Base-by-base conservation (phyloP, 92 coral and sea anemone species). In the Actinernus sp. region DNA sequence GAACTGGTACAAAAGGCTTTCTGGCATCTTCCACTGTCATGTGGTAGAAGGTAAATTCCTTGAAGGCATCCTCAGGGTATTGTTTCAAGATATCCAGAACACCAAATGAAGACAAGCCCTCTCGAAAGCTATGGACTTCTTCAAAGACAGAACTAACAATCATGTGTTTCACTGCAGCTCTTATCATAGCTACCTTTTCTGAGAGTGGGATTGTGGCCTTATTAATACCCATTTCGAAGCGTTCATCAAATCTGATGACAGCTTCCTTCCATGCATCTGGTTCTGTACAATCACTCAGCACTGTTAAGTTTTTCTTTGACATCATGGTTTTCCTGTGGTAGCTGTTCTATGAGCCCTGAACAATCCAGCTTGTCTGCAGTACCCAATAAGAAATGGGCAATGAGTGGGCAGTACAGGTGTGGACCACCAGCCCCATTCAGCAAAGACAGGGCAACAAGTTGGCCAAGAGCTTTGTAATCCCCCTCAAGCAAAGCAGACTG, bases 11-110 rank as follows among this genome's bases (percentile, higher is more conserved):
- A 63, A 84, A 84, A 46, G 74, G 69, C 13, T 50, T 63, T 65
- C 69, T 84, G 11, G 52, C 84, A 38, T 76, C 69, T 17, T 84
- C 84, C 8, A 65, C 39, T n/a, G n/a, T n/a, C n/a, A n/a, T n/a
- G n/a, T n/a, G n/a, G n/a, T n/a, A n/a, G n/a, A n/a, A 36, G 37
- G 57, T 43, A 28, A 77, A 44, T 22, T 55, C 48, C 62, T 77
- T 44, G 24, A 77, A 12, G 21, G 67, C 49, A 17, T 67, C 23
- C 6, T 26, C 58, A n/a, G 83, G 75, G 43, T 12, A 76, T 23
- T 55, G 29, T 34, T 66, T 55, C 50, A 65, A n/a, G 2, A 34
- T 33, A 50, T 33, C 61, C 50, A 76, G 50, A n/a, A 76, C 84
- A 11, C 64, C 64, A 76, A 76, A 76, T 4, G 31, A 21, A 29